Evolutionary conservation across 2,797 vertebrate genomes (phyloP).

Genomic region (Acrocephalus scirpaceus): DNA sequence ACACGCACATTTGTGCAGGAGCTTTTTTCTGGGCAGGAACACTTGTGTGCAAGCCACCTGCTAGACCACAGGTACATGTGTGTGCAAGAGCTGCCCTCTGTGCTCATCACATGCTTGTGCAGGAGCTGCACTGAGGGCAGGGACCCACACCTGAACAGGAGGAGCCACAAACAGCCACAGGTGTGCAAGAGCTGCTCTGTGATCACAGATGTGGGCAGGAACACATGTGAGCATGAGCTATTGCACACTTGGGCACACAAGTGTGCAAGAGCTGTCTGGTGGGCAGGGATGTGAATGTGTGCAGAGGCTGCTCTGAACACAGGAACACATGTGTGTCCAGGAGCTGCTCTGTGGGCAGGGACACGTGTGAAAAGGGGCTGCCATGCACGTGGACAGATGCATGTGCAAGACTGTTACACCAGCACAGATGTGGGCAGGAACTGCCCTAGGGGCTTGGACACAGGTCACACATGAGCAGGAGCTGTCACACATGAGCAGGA

Average conservation of each 20-base stretch:
- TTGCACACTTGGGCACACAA: not conserved
- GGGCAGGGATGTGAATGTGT: fast-evolving
- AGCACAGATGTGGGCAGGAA: not conserved
- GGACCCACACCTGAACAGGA: not conserved
- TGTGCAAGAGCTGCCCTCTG: not conserved
- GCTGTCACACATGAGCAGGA: not conserved
- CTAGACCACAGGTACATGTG: not conserved
- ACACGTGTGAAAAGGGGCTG: not conserved
- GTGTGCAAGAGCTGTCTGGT: not conserved
- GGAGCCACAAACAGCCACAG: no score
- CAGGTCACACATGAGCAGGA: not conserved
- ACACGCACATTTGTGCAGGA: no score
- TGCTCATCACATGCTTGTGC: not conserved
- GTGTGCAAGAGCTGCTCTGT: not conserved
- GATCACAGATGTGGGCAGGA: not conserved
- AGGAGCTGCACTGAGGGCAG: not conserved
- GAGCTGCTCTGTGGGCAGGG: not conserved
- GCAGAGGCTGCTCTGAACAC: not conserved
- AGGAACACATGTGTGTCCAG: fast-evolving
- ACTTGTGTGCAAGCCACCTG: not conserved
- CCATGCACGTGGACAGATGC: not conserved
- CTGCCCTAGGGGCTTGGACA: not conserved
- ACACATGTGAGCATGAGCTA: not conserved
- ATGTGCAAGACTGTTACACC: no score
- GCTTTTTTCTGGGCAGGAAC: no score